A percentile compares a stretch with the other conserved stretches of the same genome.
Conservation (phyloP, 2,797 vertebrate genomes). For the Varecia variegata region DNA sequence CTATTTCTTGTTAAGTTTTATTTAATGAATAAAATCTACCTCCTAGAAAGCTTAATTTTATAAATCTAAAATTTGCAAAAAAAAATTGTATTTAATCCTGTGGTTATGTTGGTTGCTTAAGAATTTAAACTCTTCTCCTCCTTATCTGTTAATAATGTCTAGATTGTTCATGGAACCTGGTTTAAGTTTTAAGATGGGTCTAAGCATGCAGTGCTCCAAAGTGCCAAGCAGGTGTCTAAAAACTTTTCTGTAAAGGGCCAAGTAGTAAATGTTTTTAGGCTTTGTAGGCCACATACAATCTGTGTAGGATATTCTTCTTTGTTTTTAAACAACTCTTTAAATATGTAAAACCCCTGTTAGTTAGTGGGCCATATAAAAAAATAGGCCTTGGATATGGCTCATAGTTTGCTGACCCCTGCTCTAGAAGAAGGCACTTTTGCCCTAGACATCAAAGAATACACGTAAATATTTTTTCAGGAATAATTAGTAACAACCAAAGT, state of each 20-base stretch:
- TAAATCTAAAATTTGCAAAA: slow-evolving; percentile 3
- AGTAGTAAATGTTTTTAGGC: neutral
- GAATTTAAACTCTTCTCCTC: neutral
- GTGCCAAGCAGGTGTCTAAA: neutral
- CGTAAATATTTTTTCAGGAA: neutral
- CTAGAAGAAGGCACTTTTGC: neutral
- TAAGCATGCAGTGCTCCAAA: neutral
- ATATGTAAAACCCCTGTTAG: slow-evolving; percentile 13
- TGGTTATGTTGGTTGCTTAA: neutral
- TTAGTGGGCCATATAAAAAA: neutral
- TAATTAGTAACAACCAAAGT: neutral
- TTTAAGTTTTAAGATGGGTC: neutral
- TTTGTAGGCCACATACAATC: neutral
- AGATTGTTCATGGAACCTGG: neutral
- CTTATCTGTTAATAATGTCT: neutral
- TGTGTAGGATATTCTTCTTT: neutral
- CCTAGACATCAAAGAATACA: neutral
- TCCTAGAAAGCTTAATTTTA: slow-evolving; percentile 12
- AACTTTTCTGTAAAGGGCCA: neutral
- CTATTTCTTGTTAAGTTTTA: slow-evolving; percentile 2
- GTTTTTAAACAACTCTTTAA: neutral
- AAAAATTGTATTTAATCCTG: neutral
- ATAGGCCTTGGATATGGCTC: neutral
- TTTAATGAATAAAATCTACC: neutral
- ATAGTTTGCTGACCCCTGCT: neutral